phyloP scores from a whole-genome alignment of 2,888 invertebrate genomes.

The Didymodactylos carnosus region DNA sequence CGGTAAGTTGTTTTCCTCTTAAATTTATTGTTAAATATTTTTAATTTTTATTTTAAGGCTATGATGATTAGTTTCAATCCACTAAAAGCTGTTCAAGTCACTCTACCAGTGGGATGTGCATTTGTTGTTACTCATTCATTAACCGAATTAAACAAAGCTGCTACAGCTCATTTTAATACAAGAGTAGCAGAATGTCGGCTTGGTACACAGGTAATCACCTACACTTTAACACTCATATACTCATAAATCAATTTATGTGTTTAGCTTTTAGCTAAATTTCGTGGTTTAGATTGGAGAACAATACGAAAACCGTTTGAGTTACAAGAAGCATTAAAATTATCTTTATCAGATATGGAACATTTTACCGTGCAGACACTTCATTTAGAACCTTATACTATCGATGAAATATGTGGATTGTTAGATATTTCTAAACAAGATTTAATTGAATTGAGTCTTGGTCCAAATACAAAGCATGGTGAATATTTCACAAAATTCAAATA shows the following conservation, averaged over 20 bases:
- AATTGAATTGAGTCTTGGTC: conserved; percentile 46
- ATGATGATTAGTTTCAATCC: conserved; percentile 85
- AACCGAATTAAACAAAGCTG: conserved; percentile 70
- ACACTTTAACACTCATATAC: not conserved
- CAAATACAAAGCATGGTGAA: conserved; percentile 45
- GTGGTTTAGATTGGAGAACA: conserved; percentile 27
- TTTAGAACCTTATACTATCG: conserved; percentile 23
- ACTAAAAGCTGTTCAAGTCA: conserved; percentile 36
- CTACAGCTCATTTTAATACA: conserved; percentile 65
- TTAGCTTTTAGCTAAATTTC: conserved; percentile 48
- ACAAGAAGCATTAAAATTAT: conserved; percentile 47
- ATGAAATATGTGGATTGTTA: conserved; percentile 29
- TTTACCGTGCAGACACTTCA: conserved; percentile 41
- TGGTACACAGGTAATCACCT: conserved; percentile 53
- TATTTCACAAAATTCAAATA: too few relatives aligned
- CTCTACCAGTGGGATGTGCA: conserved; percentile 55
- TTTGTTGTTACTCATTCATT: conserved; percentile 80
- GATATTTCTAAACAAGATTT: conserved; percentile 42
- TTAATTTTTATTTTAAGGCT: conserved; percentile 33
- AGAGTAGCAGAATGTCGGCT: conserved; percentile 81
- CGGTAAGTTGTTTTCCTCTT: conserved; percentile 20
- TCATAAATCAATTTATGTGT: not conserved
- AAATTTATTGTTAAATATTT: not conserved
- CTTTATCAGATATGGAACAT: conserved; percentile 49
- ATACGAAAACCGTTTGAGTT: conserved; percentile 51